Conservation (phyloP, 2,113 vertebrate genomes). For the Azemiops feae region DNA sequence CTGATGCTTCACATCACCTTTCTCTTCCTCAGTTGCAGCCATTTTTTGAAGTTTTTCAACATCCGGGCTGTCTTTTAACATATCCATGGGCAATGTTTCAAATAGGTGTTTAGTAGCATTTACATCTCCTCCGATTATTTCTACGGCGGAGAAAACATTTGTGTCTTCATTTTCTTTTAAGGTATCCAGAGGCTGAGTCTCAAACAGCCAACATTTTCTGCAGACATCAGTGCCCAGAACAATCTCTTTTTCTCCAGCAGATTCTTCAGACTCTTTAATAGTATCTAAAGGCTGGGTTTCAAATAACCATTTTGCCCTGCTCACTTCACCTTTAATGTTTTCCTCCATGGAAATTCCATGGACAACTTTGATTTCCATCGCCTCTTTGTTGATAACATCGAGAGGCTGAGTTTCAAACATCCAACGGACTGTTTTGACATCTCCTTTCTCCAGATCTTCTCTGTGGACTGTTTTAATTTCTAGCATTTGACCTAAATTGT, state of each 20-base stretch:
- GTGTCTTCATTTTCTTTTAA: slow-evolving; percentile 79
- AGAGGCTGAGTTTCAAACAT: slow-evolving; percentile 83
- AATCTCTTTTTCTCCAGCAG: slow-evolving; percentile 70
- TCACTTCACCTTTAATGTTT: slow-evolving; percentile 73
- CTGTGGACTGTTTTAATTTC: slow-evolving; percentile 81
- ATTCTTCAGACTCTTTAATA: slow-evolving; percentile 75
- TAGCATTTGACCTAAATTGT: slow-evolving; percentile 78
- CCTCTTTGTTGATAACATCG: slow-evolving; percentile 72
- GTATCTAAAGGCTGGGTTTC: slow-evolving; percentile 81
- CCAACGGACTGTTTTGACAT: slow-evolving; percentile 80
- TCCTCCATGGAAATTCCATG: slow-evolving; percentile 81
- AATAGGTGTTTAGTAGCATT: slow-evolving; percentile 83
- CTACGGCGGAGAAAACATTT: slow-evolving; percentile 65
- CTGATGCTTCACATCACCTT: slow-evolving; percentile 84
- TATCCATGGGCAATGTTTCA: slow-evolving; percentile 81
- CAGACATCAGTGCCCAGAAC: slow-evolving; percentile 80
- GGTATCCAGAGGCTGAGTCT: slow-evolving; percentile 84
- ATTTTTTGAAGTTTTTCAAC: slow-evolving; percentile 81
- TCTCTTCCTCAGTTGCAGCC: slow-evolving; percentile 78
- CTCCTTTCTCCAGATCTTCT: slow-evolving; percentile 80
- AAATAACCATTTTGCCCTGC: slow-evolving; percentile 82
- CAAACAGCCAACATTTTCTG: slow-evolving; percentile 88
- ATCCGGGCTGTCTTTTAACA: slow-evolving; percentile 78
- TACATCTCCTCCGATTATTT: slow-evolving; percentile 84
- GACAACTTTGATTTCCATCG: slow-evolving; percentile 75